Conservation (phyloP, 1,140 invertebrate genomes). For the Nasonia vitripennis region DNA sequence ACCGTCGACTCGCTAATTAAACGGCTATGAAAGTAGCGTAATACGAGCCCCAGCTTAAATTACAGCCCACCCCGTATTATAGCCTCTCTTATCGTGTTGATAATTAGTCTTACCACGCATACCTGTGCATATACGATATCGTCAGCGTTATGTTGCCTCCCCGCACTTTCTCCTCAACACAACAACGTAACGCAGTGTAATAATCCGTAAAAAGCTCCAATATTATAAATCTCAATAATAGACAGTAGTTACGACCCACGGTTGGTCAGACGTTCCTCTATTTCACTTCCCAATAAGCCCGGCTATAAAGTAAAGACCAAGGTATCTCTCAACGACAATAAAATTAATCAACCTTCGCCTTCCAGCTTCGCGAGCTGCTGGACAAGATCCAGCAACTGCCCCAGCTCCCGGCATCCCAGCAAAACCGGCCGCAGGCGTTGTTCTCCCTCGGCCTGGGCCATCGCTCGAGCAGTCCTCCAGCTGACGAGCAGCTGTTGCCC, state of each 20-base stretch:
- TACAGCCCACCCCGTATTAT: neutral
- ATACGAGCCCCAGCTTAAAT: too few relatives aligned
- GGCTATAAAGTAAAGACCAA: neutral
- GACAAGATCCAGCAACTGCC: conserved; percentile 83
- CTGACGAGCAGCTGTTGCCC: conserved; percentile 1
- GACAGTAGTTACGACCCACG: neutral
- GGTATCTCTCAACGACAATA: too few relatives aligned
- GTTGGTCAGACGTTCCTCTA: neutral
- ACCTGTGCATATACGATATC: neutral
- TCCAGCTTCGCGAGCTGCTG: conserved; percentile 77
- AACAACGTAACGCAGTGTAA: too few relatives aligned
- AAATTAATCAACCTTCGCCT: too few relatives aligned
- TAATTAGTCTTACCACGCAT: neutral
- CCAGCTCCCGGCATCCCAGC: conserved; percentile 64
- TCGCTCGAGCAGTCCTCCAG: conserved; percentile 36
- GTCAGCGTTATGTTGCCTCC: too few relatives aligned
- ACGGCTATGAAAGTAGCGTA: too few relatives aligned
- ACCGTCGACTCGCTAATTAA: too few relatives aligned
- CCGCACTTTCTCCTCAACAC: too few relatives aligned
- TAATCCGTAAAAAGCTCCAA: too few relatives aligned
- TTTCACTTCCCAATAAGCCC: too few relatives aligned
- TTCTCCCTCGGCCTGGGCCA: conserved; percentile 51
- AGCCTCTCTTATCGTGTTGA: too few relatives aligned
- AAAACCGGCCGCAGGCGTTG: conserved; percentile 66
- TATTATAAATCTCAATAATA: too few relatives aligned